Base-by-base conservation (phyloP, 2,888 invertebrate species). In the Oscheius sp. region DNA sequence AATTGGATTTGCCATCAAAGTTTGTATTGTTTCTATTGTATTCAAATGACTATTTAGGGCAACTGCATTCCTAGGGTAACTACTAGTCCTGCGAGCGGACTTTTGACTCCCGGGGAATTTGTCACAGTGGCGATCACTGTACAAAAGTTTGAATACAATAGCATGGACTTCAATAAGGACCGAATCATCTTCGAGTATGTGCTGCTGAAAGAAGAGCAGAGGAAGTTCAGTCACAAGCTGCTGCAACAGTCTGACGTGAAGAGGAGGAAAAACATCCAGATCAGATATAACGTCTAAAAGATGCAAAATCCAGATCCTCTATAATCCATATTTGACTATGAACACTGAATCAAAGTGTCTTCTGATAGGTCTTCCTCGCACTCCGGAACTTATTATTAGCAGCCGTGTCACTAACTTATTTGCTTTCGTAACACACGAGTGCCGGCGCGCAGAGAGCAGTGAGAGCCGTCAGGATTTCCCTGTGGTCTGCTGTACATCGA, bases 341-440 rank as follows among this genome's bases (percentile, higher is more conserved):
- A 42, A 42, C 42, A 42, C 7, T 42, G 42, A 7, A 42, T 42
- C 42, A 42, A 7, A 42, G 3, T 42, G 3, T 7, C 3, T 42
- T 42, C 7, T 42, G 42, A 42, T 5, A 42, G 42, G 42, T 42
- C 42, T 42, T 42, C 42, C 42, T 42, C 4, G 42, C 42, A 42
- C 7, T 42, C 42, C 42, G 42, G 42, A 42, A 42, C 63, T 68
- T 68, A 68, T 68, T 68, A 68, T 68, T 53, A 68, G 68, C 13
- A 9, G 33, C 68, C 68, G 68, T 68, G 68, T 68, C 68, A 68
- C 68, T 68, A 68, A 68, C 68, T 68, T 68, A 68, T 68, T 68
- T 68, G 68, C 68, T 53, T 68, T 68, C 55, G 55, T 55, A 53
- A 53, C 68, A 68, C 68, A 68, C 55, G 53, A 68, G 68, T 68